Evolutionary conservation across 2,797 vertebrate genomes (phyloP).

Genomic region (Triplophysa bombifrons): DNA sequence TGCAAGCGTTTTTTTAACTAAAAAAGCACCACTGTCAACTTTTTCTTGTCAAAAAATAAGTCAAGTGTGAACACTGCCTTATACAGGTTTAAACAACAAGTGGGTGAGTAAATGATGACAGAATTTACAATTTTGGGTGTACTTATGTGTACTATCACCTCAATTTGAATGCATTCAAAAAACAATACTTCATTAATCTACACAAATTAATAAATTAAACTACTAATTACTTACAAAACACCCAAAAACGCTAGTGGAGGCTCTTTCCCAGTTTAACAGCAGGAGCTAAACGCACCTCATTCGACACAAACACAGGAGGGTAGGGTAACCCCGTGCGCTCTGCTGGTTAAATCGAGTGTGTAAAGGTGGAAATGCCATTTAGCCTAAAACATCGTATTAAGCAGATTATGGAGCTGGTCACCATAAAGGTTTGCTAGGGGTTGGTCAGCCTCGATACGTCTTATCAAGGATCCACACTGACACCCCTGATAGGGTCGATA

Average conservation of each 20-base stretch:
- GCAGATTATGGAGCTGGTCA: constrained; percentile 72
- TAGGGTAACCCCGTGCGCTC: constrained; percentile 27
- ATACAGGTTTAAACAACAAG: no score
- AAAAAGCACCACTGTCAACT: no score
- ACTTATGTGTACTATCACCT: no score
- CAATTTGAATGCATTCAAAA: no score
- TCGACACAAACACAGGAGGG: constrained; percentile 55
- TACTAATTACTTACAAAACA: neutral
- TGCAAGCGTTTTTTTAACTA: no score
- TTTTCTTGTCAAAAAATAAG: no score
- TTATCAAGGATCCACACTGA: constrained; percentile 66
- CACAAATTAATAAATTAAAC: neutral
- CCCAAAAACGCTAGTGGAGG: neutral
- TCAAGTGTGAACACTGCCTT: no score
- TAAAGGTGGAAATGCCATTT: constrained; percentile 70
- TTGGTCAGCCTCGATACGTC: constrained; percentile 60
- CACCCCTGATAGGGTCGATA: constrained; percentile 65
- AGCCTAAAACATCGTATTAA: constrained; percentile 74
- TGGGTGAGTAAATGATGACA: no score
- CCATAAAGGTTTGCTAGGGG: constrained; percentile 35
- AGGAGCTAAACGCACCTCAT: constrained; percentile 49
- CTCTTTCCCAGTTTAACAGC: constrained; percentile 43
- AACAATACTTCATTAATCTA: neutral
- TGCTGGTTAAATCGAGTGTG: constrained; percentile 75
- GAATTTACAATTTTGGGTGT: no score